Percentiles rank a stretch among this genome's conserved stretches.
Conservation (phyloP, 2,888 invertebrate species). For the Eudasyphora cyanicolor region DNA sequence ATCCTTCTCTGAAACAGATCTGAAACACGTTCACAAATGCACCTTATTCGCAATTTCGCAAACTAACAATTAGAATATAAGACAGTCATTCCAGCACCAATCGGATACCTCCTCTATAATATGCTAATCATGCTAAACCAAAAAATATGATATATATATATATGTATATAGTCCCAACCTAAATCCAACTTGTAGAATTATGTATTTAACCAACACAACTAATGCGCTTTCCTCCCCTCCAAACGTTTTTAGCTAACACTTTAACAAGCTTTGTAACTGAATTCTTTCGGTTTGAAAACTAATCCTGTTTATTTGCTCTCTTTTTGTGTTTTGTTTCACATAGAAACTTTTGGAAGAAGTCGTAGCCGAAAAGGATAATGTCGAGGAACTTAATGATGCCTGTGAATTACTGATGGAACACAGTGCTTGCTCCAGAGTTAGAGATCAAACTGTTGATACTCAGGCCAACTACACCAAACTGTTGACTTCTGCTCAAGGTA, state of each 20-base stretch:
- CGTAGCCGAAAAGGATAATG: slow-evolving; percentile 86
- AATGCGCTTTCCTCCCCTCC: slow-evolving; percentile 6
- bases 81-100: neutral
- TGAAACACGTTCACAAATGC: slow-evolving; percentile 55
- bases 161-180: neutral
- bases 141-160: too few relatives aligned
- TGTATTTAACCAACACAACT: slow-evolving; percentile 33
- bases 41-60: neutral
- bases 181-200: slow-evolving; percentile 23
- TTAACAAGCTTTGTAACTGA: slow-evolving; percentile 25
- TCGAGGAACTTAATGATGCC: slow-evolving; percentile 92
- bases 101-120: neutral
- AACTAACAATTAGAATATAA: slow-evolving; percentile 2
- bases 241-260: neutral
- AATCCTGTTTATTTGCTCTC: neutral
- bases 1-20: slow-evolving; percentile 11
- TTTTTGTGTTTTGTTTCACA: neutral
- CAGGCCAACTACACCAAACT: slow-evolving; percentile 91
- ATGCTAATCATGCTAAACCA: too few relatives aligned
- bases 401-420: slow-evolving; percentile 93
- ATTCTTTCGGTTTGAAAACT: neutral
- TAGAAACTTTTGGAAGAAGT: slow-evolving; percentile 88
- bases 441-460: slow-evolving; percentile 91
- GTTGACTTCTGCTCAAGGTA: slow-evolving; percentile 88
- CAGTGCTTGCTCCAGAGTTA: slow-evolving; percentile 90